These are phyloP conservation scores for Linnaemya tessellans DNA, from an alignment of 2,888 invertebrate genomes.

Conservation along the genomic window DNA sequence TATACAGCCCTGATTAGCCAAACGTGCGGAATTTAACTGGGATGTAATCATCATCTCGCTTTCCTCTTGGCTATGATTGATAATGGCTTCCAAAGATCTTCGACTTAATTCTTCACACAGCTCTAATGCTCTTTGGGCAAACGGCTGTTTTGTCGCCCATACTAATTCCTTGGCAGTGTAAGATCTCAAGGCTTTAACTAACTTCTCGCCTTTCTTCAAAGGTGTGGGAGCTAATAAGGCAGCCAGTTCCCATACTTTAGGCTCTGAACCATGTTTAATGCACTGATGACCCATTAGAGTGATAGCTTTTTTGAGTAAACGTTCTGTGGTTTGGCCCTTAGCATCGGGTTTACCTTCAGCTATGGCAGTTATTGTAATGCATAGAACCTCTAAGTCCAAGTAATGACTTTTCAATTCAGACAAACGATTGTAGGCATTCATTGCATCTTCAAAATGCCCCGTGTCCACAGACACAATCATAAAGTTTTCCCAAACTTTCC, in stretches of 20 bases:
- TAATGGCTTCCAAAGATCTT: constrained; percentile 85
- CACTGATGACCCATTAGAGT: constrained; percentile 81
- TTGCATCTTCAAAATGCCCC: constrained; percentile 92
- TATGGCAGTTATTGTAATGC: constrained; percentile 89
- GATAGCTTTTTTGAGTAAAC: constrained; percentile 80
- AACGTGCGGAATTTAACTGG: constrained; percentile 85
- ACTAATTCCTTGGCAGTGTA: constrained; percentile 86
- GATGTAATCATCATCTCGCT: constrained; percentile 84
- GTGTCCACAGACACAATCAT: constrained; percentile 94
- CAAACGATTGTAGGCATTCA: constrained; percentile 92
- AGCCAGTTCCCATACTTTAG: constrained; percentile 92
- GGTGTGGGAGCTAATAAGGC: constrained; percentile 87
- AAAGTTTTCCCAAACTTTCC: constrained; percentile 97
- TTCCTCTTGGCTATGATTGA: constrained; percentile 84
- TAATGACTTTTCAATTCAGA: constrained; percentile 93
- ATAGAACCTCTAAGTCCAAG: constrained; percentile 90
- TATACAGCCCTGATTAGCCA: constrained; percentile 85
- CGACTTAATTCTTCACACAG: constrained; percentile 86
- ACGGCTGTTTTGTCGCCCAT: constrained; percentile 86
- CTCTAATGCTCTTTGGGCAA: constrained; percentile 86
- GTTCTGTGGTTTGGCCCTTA: constrained; percentile 84
- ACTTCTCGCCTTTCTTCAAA: constrained; percentile 87
- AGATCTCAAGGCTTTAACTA: constrained; percentile 90
- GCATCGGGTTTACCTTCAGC: constrained; percentile 86
- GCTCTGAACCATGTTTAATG: constrained; percentile 86